Base-by-base conservation (phyloP, 2,113 vertebrate species). In the Sinocyclocheilus grahami region DNA sequence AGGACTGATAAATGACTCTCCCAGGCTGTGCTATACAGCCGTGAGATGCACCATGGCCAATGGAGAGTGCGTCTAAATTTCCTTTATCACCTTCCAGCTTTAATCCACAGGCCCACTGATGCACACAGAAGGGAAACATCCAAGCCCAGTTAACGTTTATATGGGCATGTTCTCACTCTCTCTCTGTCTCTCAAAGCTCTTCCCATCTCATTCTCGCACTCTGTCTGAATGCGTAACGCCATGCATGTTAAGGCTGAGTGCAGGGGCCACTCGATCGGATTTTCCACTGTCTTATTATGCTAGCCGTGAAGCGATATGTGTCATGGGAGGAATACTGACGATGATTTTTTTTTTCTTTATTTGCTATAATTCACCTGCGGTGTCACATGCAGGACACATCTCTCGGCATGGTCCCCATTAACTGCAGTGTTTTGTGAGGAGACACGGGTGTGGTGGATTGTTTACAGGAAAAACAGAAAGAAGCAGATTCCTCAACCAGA, bases 271-370 rank as follows among this genome's bases (percentile, higher is more conserved):
- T 87, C 37, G 76, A 76, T 81, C 20, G 18, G 84, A 90, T 90
- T 90, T 90, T 90, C 87, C 87, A 88, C 87, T 76, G 85, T 87
- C 86, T 88, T 88, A 86, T 87, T 90, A 87, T 77, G 77, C 85
- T 87, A 79, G 83, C 63, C 74, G 63, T 71, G 82, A 86, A 88
- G 84, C 77, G 83, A 88, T 85, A 85, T 85, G 85, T 83, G 78
- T 86, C 84, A 87, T 86, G 86, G 58, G 42, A 75, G 69, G 84
- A 89, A 87, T 87, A 87, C 76, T 78, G 86, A 89, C 80, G 78
- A 85, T 13, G 39, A 4, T 42, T 46, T 62, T 39, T 78, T 78
- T 78, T 58, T 42, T 77, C 14, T 58, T 11, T 60, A 82, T 87
- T 81, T 81, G 75, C 63, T 55, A 60, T 86, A 86, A 80, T 60